Evolutionary conservation across 1,140 invertebrate genomes (phyloP).

Genomic region (Zaprionus davidi): DNA sequence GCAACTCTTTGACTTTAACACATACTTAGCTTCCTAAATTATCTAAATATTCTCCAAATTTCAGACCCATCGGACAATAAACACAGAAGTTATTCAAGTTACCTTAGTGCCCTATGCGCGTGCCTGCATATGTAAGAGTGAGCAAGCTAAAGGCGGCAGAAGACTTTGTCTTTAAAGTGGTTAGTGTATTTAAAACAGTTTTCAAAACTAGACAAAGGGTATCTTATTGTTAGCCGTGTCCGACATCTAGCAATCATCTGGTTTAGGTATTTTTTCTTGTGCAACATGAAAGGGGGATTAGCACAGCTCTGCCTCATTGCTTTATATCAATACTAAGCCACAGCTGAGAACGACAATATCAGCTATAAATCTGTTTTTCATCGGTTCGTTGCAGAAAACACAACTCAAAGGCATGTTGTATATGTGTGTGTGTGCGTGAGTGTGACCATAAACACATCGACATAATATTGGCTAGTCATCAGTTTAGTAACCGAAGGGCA

Average conservation of each 20-base stretch:
- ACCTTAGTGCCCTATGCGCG: no score
- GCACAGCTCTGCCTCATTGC: neutral
- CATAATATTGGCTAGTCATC: conserved; percentile 24
- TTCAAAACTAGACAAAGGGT: neutral
- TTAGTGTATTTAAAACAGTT: no score
- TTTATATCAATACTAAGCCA: neutral
- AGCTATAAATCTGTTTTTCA: conserved; percentile 3
- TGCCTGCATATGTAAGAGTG: no score
- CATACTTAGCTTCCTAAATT: no score
- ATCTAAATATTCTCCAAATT: no score
- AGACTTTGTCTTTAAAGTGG: rapidly evolving
- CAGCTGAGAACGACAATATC: neutral
- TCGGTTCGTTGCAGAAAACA: neutral
- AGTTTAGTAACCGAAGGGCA: neutral
- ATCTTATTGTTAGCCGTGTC: no score
- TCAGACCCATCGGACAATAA: no score
- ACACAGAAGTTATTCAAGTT: no score
- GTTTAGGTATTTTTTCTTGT: neutral
- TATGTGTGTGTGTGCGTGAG: neutral
- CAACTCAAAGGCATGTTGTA: neutral
- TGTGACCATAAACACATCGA: conserved; percentile 25
- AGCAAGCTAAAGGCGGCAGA: no score
- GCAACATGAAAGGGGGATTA: neutral
- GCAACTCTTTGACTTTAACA: no score
- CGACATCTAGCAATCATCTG: no score